These are phyloP conservation scores for Porites divaricata DNA, from an alignment of 92 coral and sea anemone genomes.

Conservation along the genomic window DNA sequence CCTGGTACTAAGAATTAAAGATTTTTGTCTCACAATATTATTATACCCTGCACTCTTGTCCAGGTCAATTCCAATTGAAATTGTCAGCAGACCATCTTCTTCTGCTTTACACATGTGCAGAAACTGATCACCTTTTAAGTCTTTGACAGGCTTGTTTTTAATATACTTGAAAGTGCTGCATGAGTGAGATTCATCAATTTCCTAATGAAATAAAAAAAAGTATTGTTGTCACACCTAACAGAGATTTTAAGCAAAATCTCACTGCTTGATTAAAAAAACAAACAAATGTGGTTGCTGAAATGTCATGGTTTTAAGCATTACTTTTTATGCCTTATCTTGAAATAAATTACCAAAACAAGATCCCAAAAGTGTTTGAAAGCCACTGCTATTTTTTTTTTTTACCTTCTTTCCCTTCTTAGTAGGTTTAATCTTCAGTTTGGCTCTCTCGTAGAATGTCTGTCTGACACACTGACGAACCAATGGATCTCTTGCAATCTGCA, in stretches of 20 bases:
- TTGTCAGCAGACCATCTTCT: slow-evolving; percentile 82
- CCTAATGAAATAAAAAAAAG: slow-evolving; percentile 57
- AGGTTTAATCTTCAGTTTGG: slow-evolving; percentile 83
- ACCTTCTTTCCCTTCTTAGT: slow-evolving; percentile 99
- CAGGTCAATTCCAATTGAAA: slow-evolving; percentile 85
- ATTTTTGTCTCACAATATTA: too few species aligned
- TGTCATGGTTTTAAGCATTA: too few species aligned
- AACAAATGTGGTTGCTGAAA: too few species aligned
- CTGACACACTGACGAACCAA: slow-evolving; percentile 97
- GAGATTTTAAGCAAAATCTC: too few species aligned
- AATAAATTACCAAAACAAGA: too few species aligned
- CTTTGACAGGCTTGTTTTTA: slow-evolving; percentile 90
- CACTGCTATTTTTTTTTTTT: background rate
- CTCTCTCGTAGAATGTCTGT: slow-evolving; percentile 95
- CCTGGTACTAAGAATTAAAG: too few species aligned
- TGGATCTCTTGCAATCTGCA: slow-evolving; percentile 98
- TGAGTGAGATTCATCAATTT: slow-evolving; percentile 90
- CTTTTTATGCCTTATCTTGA: too few species aligned
- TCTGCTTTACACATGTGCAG: slow-evolving; percentile 88
- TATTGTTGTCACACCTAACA: too few species aligned
- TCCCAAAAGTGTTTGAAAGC: background rate
- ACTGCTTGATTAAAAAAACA: too few species aligned
- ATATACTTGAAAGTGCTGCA: slow-evolving; percentile 88
- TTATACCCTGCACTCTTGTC: slow-evolving; percentile 75
- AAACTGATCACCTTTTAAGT: slow-evolving; percentile 92